Evolutionary conservation across 2,888 invertebrate species (phyloP).

Genomic region (Macropis europaea): DNA sequence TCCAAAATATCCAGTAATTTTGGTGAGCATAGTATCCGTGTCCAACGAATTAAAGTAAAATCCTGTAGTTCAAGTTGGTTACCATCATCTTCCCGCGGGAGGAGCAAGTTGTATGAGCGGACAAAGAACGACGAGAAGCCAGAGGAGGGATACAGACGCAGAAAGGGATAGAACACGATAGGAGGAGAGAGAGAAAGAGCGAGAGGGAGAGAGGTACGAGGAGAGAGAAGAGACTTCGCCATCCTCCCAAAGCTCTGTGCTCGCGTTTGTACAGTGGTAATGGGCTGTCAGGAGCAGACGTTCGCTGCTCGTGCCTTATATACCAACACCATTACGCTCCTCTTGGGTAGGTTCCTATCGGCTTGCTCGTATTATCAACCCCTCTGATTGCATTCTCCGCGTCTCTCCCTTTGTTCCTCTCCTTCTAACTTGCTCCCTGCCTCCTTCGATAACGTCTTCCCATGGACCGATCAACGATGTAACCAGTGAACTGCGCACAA

Average conservation of each 20-base stretch:
- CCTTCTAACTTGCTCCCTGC: neutral
- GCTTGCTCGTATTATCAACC: conserved; percentile 50
- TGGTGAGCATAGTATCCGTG: neutral
- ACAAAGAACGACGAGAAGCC: conserved; percentile 21
- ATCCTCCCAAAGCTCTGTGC: conserved; percentile 60
- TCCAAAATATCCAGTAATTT: no score
- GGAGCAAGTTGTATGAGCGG: conserved; percentile 18
- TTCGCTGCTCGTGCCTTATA: conserved; percentile 73
- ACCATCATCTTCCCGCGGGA: conserved; percentile 14
- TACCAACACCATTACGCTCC: conserved; percentile 70
- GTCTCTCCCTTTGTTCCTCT: conserved; percentile 13
- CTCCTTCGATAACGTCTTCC: conserved; percentile 14
- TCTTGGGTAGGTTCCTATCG: conserved; percentile 59
- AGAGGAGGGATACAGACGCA: conserved; percentile 7
- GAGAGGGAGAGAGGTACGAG: conserved; percentile 42
- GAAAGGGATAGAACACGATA: neutral
- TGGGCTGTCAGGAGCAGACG: conserved; percentile 78
- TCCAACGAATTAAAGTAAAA: conserved; percentile 10
- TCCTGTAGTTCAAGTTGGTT: conserved; percentile 15
- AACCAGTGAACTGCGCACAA: neutral
- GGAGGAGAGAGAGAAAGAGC: conserved; percentile 30
- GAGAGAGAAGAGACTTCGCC: conserved; percentile 55
- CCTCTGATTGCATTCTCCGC: conserved; percentile 19
- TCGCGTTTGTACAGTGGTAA: conserved; percentile 77
- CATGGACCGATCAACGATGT: neutral